phyloP scores from a whole-genome alignment of 2,888 invertebrate genomes.

The Harpalus rubripes region DNA sequence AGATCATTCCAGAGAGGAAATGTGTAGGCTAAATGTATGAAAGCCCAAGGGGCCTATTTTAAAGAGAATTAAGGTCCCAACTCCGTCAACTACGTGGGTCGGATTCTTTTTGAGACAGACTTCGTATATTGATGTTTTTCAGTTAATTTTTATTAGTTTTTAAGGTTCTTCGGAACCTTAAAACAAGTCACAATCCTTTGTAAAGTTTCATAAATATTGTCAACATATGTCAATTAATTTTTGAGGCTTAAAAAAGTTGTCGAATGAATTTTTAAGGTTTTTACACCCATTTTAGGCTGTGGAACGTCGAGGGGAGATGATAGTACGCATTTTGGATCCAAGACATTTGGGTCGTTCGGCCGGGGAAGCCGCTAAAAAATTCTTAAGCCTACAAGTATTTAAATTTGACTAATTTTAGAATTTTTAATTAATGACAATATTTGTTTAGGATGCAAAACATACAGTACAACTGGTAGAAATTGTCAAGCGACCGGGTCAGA shows the following conservation, averaged over 20 bases:
- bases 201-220: background rate
- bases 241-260: too few species aligned
- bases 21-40: too few species aligned
- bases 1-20: too few species aligned
- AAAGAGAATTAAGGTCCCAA: too few species aligned
- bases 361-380: constrained; percentile 92
- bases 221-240: background rate
- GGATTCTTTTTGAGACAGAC: too few species aligned
- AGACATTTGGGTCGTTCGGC: constrained; percentile 93
- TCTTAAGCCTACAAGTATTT: constrained; percentile 87
- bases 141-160: too few species aligned
- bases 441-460: constrained; percentile 84
- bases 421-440: background rate
- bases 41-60: too few species aligned
- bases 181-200: background rate
- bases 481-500: constrained; percentile 99
- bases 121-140: too few species aligned
- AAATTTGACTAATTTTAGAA: background rate
- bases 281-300: constrained; percentile 81
- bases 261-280: too few species aligned
- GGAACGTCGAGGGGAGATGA: constrained; percentile 96
- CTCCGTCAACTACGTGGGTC: too few species aligned
- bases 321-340: constrained; percentile 93
- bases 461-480: constrained; percentile 97
- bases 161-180: background rate